Percentiles rank a stretch among this genome's conserved stretches.
phyloP scores from a whole-genome alignment of 2,797 vertebrate genomes.

The Phrynocephalus vlangalii region DNA sequence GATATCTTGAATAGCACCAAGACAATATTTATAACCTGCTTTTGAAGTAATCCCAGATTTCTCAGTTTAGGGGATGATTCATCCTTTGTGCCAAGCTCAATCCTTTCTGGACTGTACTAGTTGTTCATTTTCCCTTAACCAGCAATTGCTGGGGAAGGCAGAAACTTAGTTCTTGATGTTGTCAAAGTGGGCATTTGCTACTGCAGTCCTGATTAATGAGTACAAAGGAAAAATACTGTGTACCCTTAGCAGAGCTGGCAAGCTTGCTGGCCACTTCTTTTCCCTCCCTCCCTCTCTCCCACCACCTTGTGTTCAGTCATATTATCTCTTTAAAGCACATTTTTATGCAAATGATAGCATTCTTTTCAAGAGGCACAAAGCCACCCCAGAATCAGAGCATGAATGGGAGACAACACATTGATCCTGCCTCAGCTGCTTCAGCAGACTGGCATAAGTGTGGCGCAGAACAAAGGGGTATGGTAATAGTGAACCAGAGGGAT shows the following conservation, averaged over 20 bases:
- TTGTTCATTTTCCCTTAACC: fast-evolving
- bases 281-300: slow-evolving; percentile 1
- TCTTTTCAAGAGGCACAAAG: slow-evolving; percentile 72
- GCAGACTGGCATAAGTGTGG: slow-evolving; percentile 70
- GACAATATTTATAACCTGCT: no score
- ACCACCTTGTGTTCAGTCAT: slow-evolving; percentile 49
- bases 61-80: no score
- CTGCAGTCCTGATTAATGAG: slow-evolving; percentile 31
- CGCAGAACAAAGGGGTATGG: slow-evolving; percentile 65
- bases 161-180: fast-evolving
- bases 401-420: slow-evolving; percentile 61
- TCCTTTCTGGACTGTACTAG: neutral
- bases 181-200: slow-evolving; percentile 45
- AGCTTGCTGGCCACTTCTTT: slow-evolving; percentile 15
- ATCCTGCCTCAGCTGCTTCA: slow-evolving; percentile 72
- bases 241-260: slow-evolving; percentile 39
- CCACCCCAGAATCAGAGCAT: slow-evolving; percentile 54
- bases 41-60: no score
- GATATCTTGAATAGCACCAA: no score
- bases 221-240: neutral
- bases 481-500: slow-evolving; percentile 33
- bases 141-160: fast-evolving
- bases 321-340: slow-evolving; percentile 72
- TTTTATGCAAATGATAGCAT: slow-evolving; percentile 72
- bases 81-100: neutral